phyloP scores from a whole-genome alignment of 1,140 invertebrate species.

The Mya arenaria region DNA sequence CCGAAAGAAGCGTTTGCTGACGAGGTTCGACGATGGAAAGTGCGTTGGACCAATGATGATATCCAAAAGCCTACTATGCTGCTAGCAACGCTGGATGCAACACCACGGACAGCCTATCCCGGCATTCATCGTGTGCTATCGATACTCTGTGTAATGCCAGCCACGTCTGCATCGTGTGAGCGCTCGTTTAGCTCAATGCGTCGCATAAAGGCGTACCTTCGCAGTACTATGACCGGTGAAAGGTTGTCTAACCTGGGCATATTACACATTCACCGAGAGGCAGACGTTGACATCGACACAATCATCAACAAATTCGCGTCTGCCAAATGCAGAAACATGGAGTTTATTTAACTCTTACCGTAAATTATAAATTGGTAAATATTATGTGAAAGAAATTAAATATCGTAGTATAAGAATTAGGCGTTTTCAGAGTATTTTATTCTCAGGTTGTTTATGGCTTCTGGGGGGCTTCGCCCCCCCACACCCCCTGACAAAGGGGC shows the following conservation, averaged over 20 bases:
- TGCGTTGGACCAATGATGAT: constrained; percentile 9
- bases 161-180: not conserved
- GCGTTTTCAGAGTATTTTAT: too few relatives aligned
- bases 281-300: not conserved
- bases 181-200: constrained; percentile 18
- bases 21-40: constrained; percentile 9
- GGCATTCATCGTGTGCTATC: constrained; percentile 6
- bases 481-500: too few relatives aligned
- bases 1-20: not conserved
- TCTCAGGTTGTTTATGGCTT: too few relatives aligned
- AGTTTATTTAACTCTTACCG: not conserved
- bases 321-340: constrained; percentile 4
- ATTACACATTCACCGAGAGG: constrained; percentile 10
- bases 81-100: not conserved
- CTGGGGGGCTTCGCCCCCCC: too few relatives aligned
- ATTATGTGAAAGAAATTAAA: too few relatives aligned
- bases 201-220: not conserved
- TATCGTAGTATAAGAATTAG: too few relatives aligned
- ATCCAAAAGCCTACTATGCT: not conserved
- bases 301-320: constrained; percentile 14
- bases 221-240: not conserved
- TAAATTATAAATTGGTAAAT: too few relatives aligned
- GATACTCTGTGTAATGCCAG: constrained; percentile 3
- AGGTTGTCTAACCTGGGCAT: not conserved
- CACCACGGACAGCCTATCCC: not conserved